Evolutionary conservation across 2,113 vertebrate species (phyloP).

Genomic region (Sciurus niger): DNA sequence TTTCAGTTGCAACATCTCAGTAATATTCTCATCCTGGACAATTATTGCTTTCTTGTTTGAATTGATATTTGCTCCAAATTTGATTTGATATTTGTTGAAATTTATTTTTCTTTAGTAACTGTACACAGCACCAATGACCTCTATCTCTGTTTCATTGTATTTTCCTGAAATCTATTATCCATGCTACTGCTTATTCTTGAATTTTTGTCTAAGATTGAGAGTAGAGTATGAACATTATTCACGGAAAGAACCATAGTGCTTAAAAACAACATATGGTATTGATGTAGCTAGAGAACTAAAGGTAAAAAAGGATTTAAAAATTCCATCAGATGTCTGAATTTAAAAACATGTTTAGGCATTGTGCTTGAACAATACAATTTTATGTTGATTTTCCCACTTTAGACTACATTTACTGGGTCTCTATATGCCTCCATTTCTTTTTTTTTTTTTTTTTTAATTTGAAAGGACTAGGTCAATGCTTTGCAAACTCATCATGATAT

Average conservation of each 20-base stretch:
- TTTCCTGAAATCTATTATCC: neutral
- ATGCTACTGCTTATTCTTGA: neutral
- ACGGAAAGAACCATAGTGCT: neutral
- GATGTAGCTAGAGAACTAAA: neutral
- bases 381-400: neutral
- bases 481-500: neutral
- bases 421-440: neutral
- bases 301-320: neutral
- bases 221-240: accelerated
- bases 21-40: neutral
- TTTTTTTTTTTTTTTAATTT: neutral
- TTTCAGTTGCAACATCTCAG: neutral
- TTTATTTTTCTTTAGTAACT: neutral
- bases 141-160: neutral
- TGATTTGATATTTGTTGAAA: neutral
- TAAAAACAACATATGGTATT: neutral
- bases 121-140: neutral
- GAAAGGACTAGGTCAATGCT: neutral
- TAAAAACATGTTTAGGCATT: neutral
- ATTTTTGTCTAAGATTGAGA: neutral
- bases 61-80: neutral
- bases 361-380: neutral
- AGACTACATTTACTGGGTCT: neutral
- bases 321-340: neutral
- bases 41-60: neutral